Conservation (phyloP, 2,888 invertebrate genomes). For the Eupithecia tripunctaria region DNA sequence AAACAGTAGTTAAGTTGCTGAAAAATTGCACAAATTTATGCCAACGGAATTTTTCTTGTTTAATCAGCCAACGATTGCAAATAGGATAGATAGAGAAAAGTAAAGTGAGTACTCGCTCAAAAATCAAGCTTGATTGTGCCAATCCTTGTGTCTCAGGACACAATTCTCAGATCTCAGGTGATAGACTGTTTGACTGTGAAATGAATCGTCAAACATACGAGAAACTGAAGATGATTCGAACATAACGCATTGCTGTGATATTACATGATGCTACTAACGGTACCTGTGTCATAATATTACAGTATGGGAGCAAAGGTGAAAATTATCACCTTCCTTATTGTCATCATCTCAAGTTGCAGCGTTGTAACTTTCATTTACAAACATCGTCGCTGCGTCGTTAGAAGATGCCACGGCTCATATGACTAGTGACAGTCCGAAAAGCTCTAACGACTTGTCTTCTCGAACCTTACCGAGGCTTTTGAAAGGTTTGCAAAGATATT, state of each 20-base stretch:
- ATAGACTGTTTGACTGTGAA: background rate
- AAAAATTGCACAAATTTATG: background rate
- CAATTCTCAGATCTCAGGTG: background rate
- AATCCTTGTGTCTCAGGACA: background rate
- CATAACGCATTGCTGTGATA: background rate
- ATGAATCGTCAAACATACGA: background rate
- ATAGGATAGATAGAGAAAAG: background rate
- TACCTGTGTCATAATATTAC: background rate
- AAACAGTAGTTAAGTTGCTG: too few relatives aligned
- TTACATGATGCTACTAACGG: background rate
- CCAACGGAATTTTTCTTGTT: too few relatives aligned
- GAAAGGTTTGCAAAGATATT: background rate
- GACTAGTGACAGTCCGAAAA: background rate
- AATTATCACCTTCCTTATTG: slow-evolving; percentile 9
- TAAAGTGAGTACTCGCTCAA: background rate
- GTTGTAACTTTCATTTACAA: slow-evolving; percentile 4
- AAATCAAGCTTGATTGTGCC: background rate
- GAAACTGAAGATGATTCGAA: background rate
- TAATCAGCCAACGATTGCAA: background rate
- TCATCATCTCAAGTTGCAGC: slow-evolving; percentile 7
- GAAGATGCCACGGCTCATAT: background rate
- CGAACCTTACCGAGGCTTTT: background rate
- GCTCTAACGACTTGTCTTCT: background rate
- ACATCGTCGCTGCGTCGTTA: background rate
- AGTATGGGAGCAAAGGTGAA: slow-evolving; percentile 11